Evolutionary conservation across 2,888 invertebrate genomes (phyloP).

Genomic region (Asteroscopus sphinx): DNA sequence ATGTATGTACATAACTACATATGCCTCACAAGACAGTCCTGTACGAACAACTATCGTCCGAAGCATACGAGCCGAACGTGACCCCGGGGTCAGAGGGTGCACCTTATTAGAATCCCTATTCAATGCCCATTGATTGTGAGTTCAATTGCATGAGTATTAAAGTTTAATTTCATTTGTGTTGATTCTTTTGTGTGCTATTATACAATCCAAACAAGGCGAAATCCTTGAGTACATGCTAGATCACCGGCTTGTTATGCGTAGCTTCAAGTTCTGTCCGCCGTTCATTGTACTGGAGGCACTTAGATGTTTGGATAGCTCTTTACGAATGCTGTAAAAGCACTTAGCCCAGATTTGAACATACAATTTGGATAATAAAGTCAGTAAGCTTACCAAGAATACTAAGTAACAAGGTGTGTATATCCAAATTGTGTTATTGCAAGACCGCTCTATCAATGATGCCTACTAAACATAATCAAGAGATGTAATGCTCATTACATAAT

Average conservation of each 20-base stretch:
- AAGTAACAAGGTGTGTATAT: constrained; percentile 17
- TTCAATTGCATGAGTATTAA: constrained; percentile 51
- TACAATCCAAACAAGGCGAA: constrained; percentile 58
- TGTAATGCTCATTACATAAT: constrained; percentile 48
- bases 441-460: constrained; percentile 22
- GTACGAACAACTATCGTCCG: constrained; percentile 59
- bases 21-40: constrained; percentile 44
- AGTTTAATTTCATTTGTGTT: constrained; percentile 49
- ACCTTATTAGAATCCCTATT: constrained; percentile 64
- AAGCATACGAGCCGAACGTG: constrained; percentile 63
- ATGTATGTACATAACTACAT: constrained; percentile 9
- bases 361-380: constrained; percentile 31
- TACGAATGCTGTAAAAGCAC: constrained; percentile 29
- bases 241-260: constrained; percentile 28
- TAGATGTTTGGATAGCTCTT: constrained; percentile 49
- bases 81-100: constrained; percentile 71
- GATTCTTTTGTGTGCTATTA: constrained; percentile 45
- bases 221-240: constrained; percentile 59
- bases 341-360: constrained; percentile 30
- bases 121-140: constrained; percentile 42
- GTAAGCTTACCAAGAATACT: constrained; percentile 32
- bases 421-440: constrained; percentile 38
- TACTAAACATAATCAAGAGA: constrained; percentile 29
- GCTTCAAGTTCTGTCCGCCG: constrained; percentile 23
- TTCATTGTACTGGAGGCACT: constrained; percentile 13